A percentile compares a stretch with the other conserved stretches of the same genome.
These are phyloP conservation scores for Macrotus californicus DNA, from an alignment of 2,113 vertebrate genomes.

Conservation along the genomic window DNA sequence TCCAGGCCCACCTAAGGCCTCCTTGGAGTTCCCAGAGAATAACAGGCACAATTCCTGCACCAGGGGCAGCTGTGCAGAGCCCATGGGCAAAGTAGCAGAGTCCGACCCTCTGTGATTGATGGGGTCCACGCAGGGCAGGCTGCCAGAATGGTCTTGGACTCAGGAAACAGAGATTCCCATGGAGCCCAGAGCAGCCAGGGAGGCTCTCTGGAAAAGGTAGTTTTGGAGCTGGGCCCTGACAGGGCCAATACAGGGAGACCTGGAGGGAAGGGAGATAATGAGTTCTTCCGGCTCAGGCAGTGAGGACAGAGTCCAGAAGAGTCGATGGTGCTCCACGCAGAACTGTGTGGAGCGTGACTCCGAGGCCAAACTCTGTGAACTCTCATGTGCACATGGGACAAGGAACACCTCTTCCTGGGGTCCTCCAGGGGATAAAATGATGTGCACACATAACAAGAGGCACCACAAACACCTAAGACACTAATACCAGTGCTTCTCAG, in stretches of 20 bases:
- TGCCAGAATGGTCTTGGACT: neutral
- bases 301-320: neutral
- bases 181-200: neutral
- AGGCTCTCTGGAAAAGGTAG: neutral
- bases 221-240: neutral
- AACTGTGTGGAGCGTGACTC: neutral
- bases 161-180: neutral
- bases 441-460: neutral
- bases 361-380: neutral
- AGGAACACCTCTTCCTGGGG: neutral
- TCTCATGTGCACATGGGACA: neutral
- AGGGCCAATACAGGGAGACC: too few relatives aligned
- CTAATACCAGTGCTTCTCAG: neutral
- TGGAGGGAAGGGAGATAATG: neutral
- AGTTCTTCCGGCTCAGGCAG: neutral
- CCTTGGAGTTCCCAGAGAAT: neutral
- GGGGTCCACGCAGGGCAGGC: accelerated
- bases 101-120: neutral
- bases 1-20: too few relatives aligned
- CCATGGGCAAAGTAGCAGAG: neutral
- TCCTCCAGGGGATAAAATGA: neutral
- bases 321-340: accelerated
- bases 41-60: too few relatives aligned
- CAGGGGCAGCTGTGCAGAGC: neutral
- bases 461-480: neutral